Conservation (phyloP, 2,797 vertebrate species). For the Darevskia nairensis region DNA sequence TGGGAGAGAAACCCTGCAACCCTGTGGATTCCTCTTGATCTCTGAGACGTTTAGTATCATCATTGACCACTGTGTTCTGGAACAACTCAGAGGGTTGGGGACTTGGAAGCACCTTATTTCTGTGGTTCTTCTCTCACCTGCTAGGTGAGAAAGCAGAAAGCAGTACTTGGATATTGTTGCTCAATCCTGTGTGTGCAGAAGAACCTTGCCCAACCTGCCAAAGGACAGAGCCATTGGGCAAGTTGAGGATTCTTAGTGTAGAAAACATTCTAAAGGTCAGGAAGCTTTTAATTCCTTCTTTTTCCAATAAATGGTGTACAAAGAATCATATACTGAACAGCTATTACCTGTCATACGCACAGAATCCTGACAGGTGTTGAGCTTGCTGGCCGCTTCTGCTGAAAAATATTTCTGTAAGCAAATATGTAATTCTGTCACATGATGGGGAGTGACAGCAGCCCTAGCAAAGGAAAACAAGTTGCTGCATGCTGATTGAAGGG, state of each 20-base stretch:
- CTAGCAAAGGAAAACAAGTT: slow-evolving; percentile 18
- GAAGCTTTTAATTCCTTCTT: neutral
- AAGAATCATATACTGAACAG: neutral
- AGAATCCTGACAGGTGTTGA: slow-evolving; percentile 39
- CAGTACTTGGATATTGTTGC: too few species aligned
- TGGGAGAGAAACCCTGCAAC: too few species aligned
- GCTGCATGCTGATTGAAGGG: neutral
- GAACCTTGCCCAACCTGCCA: neutral
- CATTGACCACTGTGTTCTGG: too few species aligned
- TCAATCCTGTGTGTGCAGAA: neutral
- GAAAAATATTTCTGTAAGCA: slow-evolving; percentile 60
- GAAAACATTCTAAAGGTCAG: slow-evolving; percentile 8
- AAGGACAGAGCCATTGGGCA: neutral
- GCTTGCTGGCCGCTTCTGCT: slow-evolving; percentile 54
- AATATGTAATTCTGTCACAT: slow-evolving; percentile 55
- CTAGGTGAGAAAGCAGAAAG: too few species aligned
- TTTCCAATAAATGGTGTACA: slow-evolving; percentile 5
- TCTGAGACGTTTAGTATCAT: too few species aligned
- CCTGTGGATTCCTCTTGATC: too few species aligned
- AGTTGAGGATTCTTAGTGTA: neutral
- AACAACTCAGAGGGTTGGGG: too few species aligned
- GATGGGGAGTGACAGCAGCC: neutral
- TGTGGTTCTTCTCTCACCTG: too few species aligned
- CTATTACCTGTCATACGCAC: slow-evolving; percentile 32
- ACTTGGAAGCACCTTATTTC: too few species aligned